Evolutionary conservation across 2,888 invertebrate genomes (phyloP).

Genomic region (Hyposoter dolosus): DNA sequence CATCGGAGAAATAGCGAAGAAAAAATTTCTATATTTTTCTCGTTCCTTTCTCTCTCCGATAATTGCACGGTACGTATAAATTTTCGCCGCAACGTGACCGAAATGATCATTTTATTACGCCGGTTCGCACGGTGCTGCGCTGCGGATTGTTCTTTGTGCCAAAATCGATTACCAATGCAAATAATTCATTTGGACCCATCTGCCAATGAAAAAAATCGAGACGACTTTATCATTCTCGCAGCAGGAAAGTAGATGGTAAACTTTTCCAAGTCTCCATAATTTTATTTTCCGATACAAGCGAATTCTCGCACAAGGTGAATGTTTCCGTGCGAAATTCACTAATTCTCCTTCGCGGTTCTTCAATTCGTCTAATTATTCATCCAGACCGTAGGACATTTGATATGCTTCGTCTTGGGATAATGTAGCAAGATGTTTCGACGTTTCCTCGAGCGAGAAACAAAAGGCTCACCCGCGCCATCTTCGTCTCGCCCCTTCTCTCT

Average conservation of each 20-base stretch:
- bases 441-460: conserved; percentile 20
- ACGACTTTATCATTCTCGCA: too few species aligned
- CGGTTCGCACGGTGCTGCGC: neutral
- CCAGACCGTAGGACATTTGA: neutral
- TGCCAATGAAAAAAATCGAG: neutral
- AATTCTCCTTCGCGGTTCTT: neutral
- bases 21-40: conserved; percentile 6
- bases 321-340: neutral
- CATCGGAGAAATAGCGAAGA: neutral
- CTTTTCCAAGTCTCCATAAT: too few species aligned
- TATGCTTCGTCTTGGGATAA: conserved; percentile 5
- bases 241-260: too few species aligned
- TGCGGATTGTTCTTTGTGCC: neutral
- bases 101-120: neutral
- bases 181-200: neutral
- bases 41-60: neutral
- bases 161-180: neutral
- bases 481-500: neutral
- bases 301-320: neutral
- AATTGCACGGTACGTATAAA: neutral
- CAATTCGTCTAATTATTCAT: neutral
- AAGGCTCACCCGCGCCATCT: neutral
- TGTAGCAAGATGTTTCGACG: neutral
- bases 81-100: neutral
- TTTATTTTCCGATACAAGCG: too few species aligned